Percentiles rank a stretch among this genome's conserved stretches.
Conservation (phyloP, 1,140 invertebrate genomes). For the Samia ricini region DNA sequence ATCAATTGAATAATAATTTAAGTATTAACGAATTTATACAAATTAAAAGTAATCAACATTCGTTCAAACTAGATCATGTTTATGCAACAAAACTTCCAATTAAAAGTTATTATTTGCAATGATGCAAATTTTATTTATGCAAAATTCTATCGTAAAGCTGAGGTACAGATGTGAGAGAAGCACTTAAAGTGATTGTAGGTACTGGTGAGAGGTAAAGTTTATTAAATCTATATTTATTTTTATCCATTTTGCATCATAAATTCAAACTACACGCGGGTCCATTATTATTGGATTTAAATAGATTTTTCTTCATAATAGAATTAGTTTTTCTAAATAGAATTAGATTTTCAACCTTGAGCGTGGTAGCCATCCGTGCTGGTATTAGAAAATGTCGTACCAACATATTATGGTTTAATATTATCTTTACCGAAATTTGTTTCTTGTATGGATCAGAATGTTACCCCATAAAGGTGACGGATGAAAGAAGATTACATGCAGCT, state of each 20-base stretch:
- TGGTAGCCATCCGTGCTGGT: too few species aligned
- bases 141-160: background rate
- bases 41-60: background rate
- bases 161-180: conserved; percentile 2
- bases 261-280: too few species aligned
- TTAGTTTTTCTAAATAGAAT: too few species aligned
- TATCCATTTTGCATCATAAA: background rate
- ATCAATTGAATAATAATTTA: background rate
- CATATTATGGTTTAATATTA: too few species aligned
- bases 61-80: background rate
- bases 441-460: too few species aligned
- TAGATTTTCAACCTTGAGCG: too few species aligned
- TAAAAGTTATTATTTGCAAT: background rate
- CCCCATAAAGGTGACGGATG: too few species aligned
- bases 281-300: too few species aligned
- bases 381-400: too few species aligned
- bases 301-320: too few species aligned
- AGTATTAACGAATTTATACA: background rate
- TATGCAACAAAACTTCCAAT: background rate
- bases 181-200: conserved; percentile 2
- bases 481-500: too few species aligned
- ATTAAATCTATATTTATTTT: background rate
- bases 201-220: background rate
- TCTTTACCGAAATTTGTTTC: too few species aligned
- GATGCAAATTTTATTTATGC: background rate